Percentiles rank a stretch among this genome's conserved stretches.
phyloP scores from a whole-genome alignment of 2,113 vertebrate genomes.

The Agapornis roseicollis region DNA sequence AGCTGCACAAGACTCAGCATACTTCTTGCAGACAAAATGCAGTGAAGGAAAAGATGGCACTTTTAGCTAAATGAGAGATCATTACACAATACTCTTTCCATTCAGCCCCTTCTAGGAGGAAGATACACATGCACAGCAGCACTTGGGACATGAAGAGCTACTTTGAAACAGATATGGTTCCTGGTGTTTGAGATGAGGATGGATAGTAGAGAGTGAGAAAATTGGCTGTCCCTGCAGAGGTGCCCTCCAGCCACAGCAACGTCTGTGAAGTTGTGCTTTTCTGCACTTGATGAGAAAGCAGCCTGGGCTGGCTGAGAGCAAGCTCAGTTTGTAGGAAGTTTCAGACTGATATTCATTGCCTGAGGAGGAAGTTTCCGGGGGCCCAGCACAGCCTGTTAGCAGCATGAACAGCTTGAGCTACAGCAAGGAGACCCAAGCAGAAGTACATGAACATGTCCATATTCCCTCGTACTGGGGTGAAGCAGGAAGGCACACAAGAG shows the following conservation, averaged over 20 bases:
- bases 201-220: not conserved
- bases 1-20: conserved; percentile 49
- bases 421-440: not conserved
- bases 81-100: conserved; percentile 11
- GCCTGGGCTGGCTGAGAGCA: not conserved
- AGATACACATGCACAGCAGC: not conserved
- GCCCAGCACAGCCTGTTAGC: not conserved
- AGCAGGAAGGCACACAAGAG: not conserved
- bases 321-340: not conserved
- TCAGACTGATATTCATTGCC: not conserved
- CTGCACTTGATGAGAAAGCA: not conserved
- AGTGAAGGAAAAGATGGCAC: conserved; percentile 18
- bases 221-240: not conserved
- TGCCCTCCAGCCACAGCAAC: not conserved
- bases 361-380: not conserved
- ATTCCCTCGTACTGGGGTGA: not conserved
- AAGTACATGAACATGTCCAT: not conserved
- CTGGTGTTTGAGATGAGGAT: not conserved
- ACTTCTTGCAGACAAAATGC: conserved; percentile 24
- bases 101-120: not conserved
- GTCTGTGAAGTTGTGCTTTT: not conserved
- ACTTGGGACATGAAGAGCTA: not conserved
- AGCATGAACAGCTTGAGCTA: not conserved
- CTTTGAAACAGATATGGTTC: not conserved
- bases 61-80: conserved; percentile 45